Conservation (phyloP, 2,113 vertebrate species). For the human region DNA sequence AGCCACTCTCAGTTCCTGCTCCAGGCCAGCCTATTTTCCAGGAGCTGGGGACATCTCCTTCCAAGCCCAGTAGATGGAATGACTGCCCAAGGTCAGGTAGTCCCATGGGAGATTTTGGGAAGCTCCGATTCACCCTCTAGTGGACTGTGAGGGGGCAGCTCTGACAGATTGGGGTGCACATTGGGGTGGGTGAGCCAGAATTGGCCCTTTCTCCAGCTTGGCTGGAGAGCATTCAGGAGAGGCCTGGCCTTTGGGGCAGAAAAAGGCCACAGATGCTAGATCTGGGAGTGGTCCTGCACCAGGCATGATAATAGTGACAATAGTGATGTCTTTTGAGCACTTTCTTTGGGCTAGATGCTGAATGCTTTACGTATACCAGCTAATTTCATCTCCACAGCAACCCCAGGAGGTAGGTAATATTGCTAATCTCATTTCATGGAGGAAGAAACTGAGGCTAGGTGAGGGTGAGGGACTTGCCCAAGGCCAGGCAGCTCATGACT, state of each 20-base stretch:
- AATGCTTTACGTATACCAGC: neutral
- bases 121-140: neutral
- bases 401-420: neutral
- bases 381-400: neutral
- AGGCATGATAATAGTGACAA: rapidly evolving
- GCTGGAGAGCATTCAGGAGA: neutral
- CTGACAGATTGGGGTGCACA: neutral
- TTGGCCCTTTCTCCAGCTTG: neutral
- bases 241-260: neutral
- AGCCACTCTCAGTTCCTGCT: too few relatives aligned
- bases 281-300: rapidly evolving
- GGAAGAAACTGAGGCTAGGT: neutral
- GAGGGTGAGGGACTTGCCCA: neutral
- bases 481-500: neutral
- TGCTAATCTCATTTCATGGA: neutral
- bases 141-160: neutral
- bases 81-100: neutral
- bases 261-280: neutral
- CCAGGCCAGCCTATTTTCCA: neutral
- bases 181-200: neutral
- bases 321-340: rapidly evolving
- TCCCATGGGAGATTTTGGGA: neutral
- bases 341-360: neutral
- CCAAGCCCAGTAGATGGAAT: neutral
- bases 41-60: neutral